phyloP scores from a whole-genome alignment of 2,888 invertebrate species.

The Euplexia lucipara region DNA sequence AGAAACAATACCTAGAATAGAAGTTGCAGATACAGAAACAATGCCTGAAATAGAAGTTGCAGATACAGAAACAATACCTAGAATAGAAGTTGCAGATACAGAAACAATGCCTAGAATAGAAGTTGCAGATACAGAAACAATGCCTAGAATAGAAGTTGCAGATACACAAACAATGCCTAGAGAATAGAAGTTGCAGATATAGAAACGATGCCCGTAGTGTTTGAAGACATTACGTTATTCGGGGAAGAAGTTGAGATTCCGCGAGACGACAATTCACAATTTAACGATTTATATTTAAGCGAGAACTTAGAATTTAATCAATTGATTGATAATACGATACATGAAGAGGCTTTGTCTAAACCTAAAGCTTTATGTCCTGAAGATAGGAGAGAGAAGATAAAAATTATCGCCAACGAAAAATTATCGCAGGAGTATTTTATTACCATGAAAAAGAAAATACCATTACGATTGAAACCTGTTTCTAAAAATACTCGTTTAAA shows the following conservation, averaged over 20 bases:
- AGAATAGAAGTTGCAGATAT: constrained; percentile 10
- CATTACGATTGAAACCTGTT: constrained; percentile 5
- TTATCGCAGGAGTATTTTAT: not conserved
- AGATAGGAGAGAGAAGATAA: not conserved
- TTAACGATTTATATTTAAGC: not conserved
- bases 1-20: too few species aligned
- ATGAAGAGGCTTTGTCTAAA: not conserved
- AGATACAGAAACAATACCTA: too few species aligned
- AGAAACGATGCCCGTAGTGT: constrained; percentile 7
- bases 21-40: constrained; percentile 6
- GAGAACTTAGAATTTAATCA: constrained; percentile 8
- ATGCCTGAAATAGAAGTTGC: too few species aligned
- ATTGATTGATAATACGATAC: constrained; percentile 11
- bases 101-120: too few species aligned
- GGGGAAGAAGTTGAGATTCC: constrained; percentile 8
- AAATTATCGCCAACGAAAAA: not conserved
- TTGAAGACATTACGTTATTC: constrained; percentile 7
- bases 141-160: too few species aligned
- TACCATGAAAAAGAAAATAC: constrained; percentile 3
- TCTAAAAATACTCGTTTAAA: constrained; percentile 2
- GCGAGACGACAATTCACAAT: constrained; percentile 1
- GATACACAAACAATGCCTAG: too few species aligned
- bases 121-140: too few species aligned
- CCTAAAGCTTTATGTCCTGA: not conserved
- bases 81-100: too few species aligned